A percentile compares a stretch with the other conserved stretches of the same genome.
Conservation (phyloP, 2,113 vertebrate genomes). For the Suncus etruscus region DNA sequence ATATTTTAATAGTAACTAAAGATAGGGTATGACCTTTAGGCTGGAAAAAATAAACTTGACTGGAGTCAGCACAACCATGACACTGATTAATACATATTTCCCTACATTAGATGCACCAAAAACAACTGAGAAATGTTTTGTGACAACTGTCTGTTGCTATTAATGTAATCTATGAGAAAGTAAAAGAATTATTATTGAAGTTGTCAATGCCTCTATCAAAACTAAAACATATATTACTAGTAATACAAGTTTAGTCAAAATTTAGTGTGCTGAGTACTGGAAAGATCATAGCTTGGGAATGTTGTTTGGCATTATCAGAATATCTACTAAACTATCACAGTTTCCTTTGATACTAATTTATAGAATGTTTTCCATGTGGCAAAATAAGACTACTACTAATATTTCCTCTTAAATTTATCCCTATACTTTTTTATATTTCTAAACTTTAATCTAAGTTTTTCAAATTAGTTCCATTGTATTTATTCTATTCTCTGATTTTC, state of each 20-base stretch:
- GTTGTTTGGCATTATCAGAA: neutral
- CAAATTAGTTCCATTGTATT: neutral
- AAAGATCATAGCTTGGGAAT: neutral
- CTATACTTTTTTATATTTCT: neutral
- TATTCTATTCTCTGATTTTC: neutral
- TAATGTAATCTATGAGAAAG: conserved; percentile 32
- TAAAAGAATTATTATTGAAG: neutral
- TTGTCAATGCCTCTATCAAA: neutral
- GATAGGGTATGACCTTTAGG: conserved; percentile 64
- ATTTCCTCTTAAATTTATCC: neutral
- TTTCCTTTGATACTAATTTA: neutral
- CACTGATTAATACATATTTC: conserved; percentile 52
- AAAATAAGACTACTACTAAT: conserved; percentile 10
- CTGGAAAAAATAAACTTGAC: conserved; percentile 32
- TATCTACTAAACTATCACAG: neutral
- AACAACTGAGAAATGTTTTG: conserved; percentile 43
- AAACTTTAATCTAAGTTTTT: neutral
- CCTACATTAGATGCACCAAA: neutral
- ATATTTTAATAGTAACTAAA: conserved; percentile 57
- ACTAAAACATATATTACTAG: neutral
- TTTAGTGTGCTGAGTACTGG: neutral
- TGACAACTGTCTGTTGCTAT: conserved; percentile 74
- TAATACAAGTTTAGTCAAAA: neutral
- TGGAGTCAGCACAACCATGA: conserved; percentile 50
- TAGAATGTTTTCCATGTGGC: neutral